Base-by-base conservation (phyloP, 2,888 invertebrate species). In the Diarsia mendica region DNA sequence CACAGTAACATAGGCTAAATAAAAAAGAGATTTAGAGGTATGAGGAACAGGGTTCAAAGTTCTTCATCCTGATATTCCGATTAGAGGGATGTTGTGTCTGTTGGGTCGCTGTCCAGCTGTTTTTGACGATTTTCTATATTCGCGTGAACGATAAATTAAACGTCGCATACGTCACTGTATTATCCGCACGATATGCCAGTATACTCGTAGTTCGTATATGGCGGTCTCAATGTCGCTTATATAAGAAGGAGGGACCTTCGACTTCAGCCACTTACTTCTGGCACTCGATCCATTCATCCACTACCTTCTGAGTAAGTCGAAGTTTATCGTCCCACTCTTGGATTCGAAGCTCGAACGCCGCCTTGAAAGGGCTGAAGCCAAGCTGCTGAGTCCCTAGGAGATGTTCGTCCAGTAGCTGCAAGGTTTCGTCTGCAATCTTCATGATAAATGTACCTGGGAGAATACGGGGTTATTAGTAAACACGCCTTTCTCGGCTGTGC, bases 311-410 rank as follows among this genome's bases (percentile, higher is more conserved):
- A 66, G 97, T 97, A 49, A 97, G 94, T 23, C 95, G 97, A 9
- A 98, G 93, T 84, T 97, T 98, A 68, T 97, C 97, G 78, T 98
- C 98, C 98, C 98, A 98, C 67, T 97, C 97, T 75, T 97, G 97
- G 85, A 98, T 97, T 82, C 97, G 96, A n/a, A 97, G 95, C 88
- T 98, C 98, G 89, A 98, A 98, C 0, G 98, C 97, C 5, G 97
- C 98, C 91, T 98, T 98, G 93, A 98, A 98, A 0, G 98, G 98
- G 82, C 98, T 98, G 92, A 98, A 98, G 44, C 97, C 97, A 74
- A 98, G 96, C 88, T 98, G 97, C 91, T 98, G 98, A 0, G 98
- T 98, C 67, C 97, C 94, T 33, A 98, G 95, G 66, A 98, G 96
- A 86, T 98, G 98, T 89, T 98, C 98, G 87, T 98, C 98, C 61